Evolutionary conservation across 2,888 invertebrate species (phyloP), one percentile per base, ranked within the genome.

Genomic region (Zygothrica quintamaculata): DNA sequence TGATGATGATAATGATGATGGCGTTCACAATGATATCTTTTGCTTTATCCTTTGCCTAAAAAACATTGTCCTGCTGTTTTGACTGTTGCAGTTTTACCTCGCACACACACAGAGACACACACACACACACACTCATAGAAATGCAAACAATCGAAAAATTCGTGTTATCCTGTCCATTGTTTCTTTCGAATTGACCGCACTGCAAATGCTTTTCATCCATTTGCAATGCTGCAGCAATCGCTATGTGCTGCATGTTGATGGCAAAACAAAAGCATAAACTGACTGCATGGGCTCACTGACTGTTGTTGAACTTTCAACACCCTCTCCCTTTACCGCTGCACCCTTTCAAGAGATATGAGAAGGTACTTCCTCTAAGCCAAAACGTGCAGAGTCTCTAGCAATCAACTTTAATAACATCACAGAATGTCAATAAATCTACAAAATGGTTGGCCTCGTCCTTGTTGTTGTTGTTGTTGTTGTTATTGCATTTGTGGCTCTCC

Each of bases 381-480:
- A 80, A 80, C 80, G 82, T 80, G 85, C 80, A 66, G 70, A 77
- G 86, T 77, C 75, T 73, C 74, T 81, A 70, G 87, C 84, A 84
- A 84, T 84, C 85, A 87, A 85, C 84, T 84, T 87, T 84, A 84
- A 84, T 87, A 87, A 88, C 88, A 88, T 88, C 88, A 88, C 88
- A 88, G 87, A 87, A 88, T 88, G 87, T 88, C 87, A 88, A 88
- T 88, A 88, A 88, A 88, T 88, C 87, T 88, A 84, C 74, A 88
- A 84, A 88, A 88, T 84, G 74, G 72, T 61, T 78, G 66, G 2
- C 18, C 25, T 0, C 48, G 40, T 50, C 74, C 52, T 48, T 69
- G 50, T 59, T 60, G 62, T 59, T 31, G 22, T 48, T 46, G 12
- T 33, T 50, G 25, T 29, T 44, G 50, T 42, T 36, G 22, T 48